Base-by-base conservation (phyloP, 2,888 invertebrate species). In the Oscheius sp. region DNA sequence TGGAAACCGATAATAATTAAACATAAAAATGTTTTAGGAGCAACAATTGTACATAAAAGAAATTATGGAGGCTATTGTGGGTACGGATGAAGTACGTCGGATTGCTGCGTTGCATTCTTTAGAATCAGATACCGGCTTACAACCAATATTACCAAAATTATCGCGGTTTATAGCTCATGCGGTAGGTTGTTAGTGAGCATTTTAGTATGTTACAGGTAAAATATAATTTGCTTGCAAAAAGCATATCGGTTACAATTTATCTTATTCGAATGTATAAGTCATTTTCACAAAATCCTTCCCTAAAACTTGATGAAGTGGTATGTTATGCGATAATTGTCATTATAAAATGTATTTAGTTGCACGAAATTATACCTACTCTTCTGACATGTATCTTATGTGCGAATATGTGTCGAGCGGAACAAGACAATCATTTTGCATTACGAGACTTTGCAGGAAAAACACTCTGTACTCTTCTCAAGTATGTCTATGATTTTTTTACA, bases 371-470 rank as follows among this genome's bases (percentile, higher is more conserved):
- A n/a, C 83, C 83, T 0, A 75, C 79, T 0, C 66, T 83, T 1
- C 53, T 83, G 0, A 81, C 77, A n/a, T 83, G 81, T 53, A 78
- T 79, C 58, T 63, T 83, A 1, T 77, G 80, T 7, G 45, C 73
- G 2, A 73, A 76, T 25, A 69, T 83, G 23, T 83, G 81, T 73
- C 23, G 73, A 3, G 71, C 77, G 41, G 80, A 78, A 6, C 77
- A 78, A 9, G 83, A 83, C 53, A 83, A 80, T 53, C 83, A 83
- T 63, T 83, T 81, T 81, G 80, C 80, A 0, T 64, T 83, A 13
- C 58, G 83, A 23, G 83, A 83, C 46, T 83, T 77, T 55, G 74
- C 83, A 12, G 66, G 75, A 1, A 80, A 78, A 53, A 83, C 83
- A 5, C 69, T 82, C 21, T 59, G 76, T 13, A 27, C 23, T n/a